Conservation (phyloP, 2,888 invertebrate genomes). For the Dione vanillae region DNA sequence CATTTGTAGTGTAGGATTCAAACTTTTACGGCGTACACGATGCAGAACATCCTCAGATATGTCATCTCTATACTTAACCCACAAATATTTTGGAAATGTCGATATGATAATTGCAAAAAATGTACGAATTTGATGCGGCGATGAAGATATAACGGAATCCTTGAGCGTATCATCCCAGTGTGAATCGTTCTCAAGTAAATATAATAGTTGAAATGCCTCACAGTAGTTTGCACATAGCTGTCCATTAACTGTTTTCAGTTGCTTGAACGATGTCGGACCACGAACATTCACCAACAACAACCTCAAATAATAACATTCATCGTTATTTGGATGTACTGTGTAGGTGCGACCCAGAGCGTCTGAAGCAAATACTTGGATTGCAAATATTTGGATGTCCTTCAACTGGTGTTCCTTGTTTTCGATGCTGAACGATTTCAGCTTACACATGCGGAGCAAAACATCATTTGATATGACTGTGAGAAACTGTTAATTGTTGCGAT, state of each 20-base stretch:
- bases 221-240: not conserved
- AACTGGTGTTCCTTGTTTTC: no score
- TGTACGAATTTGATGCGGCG: slow-evolving; percentile 43
- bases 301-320: slow-evolving; percentile 47
- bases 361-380: no score
- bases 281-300: slow-evolving; percentile 40
- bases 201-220: slow-evolving; percentile 44
- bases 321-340: slow-evolving; percentile 44
- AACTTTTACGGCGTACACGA: slow-evolving; percentile 44
- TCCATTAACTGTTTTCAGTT: slow-evolving; percentile 37
- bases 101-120: slow-evolving; percentile 48
- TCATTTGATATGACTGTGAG: no score
- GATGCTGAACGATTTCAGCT: no score
- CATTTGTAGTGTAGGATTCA: slow-evolving; percentile 45
- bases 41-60: slow-evolving; percentile 50
- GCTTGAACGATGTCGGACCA: slow-evolving; percentile 46
- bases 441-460: no score
- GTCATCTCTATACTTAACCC: slow-evolving; percentile 47
- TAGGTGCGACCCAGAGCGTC: slow-evolving; percentile 47
- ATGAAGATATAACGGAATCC: slow-evolving; percentile 43
- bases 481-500: no score
- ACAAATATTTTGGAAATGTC: slow-evolving; percentile 48
- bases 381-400: no score
- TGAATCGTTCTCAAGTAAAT: slow-evolving; percentile 40
- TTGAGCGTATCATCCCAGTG: slow-evolving; percentile 43